phyloP scores from a whole-genome alignment of 2,888 invertebrate species.

The Melieria crassipennis region DNA sequence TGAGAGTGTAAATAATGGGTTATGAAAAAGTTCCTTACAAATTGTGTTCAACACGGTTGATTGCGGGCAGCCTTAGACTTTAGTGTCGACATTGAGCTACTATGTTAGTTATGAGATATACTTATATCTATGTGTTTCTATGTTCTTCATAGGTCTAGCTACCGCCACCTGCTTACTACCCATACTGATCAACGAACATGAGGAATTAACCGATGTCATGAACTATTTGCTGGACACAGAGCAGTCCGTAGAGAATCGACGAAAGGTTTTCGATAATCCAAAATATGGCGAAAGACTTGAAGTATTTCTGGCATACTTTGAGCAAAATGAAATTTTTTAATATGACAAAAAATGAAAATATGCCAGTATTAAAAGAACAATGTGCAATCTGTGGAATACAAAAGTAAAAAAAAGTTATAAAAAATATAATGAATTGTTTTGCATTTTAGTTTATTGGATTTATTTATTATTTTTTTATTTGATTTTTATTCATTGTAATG shows the following conservation, averaged over 20 bases:
- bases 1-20: too few species aligned
- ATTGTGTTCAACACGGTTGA: too few species aligned
- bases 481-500: too few species aligned
- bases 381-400: too few species aligned
- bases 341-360: neutral
- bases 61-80: too few species aligned
- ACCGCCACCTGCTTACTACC: constrained; percentile 51
- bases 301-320: constrained; percentile 49
- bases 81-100: neutral
- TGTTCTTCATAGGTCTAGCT: constrained; percentile 46
- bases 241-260: constrained; percentile 48
- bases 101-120: neutral
- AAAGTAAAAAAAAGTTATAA: too few species aligned
- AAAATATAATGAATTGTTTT: too few species aligned
- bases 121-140: neutral
- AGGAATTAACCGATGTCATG: constrained; percentile 49
- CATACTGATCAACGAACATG: constrained; percentile 52
- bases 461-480: too few species aligned
- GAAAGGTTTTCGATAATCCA: constrained; percentile 50
- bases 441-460: too few species aligned
- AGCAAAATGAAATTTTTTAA: constrained; percentile 45
- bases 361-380: too few species aligned
- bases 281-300: constrained; percentile 49
- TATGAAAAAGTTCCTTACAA: too few species aligned
- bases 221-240: constrained; percentile 50